Evolutionary conservation across 1,140 invertebrate genomes (phyloP).

Genomic region (Acyrthosiphon pisum): DNA sequence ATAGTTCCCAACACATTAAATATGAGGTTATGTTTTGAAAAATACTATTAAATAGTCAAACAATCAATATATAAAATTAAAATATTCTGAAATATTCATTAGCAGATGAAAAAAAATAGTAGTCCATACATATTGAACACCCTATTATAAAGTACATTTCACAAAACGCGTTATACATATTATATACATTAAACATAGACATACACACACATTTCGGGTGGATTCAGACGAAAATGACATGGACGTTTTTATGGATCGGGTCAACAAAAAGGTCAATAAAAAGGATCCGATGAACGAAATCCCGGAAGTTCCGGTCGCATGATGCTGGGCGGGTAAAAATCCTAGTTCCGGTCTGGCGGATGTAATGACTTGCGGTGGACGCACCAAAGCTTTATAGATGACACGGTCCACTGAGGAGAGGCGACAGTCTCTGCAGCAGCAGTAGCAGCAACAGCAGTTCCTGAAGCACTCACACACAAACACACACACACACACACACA

Average conservation of each 20-base stretch:
- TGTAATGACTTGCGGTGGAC: conserved; percentile 53
- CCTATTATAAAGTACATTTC: neutral
- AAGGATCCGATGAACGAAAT: conserved; percentile 49
- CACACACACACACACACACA: neutral
- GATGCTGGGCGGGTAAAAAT: conserved; percentile 50
- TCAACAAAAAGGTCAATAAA: conserved; percentile 45
- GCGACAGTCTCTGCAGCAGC: conserved; percentile 27
- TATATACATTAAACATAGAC: neutral
- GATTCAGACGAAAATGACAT: conserved; percentile 24
- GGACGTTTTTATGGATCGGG: conserved; percentile 45
- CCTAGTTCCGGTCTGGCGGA: conserved; percentile 47
- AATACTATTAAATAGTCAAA: neutral
- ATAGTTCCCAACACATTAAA: too few species aligned
- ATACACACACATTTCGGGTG: neutral
- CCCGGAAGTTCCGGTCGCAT: conserved; percentile 53
- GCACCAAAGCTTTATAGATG: conserved; percentile 53
- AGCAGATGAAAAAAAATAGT: neutral
- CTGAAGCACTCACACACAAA: neutral
- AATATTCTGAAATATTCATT: neutral
- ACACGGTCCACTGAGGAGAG: conserved; percentile 45
- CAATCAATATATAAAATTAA: neutral
- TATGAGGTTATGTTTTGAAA: neutral
- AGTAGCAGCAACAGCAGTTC: neutral
- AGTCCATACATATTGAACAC: too few species aligned
- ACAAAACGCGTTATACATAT: neutral